Base-by-base conservation (phyloP, 1,140 invertebrate species). In the Steinernema feltiae region DNA sequence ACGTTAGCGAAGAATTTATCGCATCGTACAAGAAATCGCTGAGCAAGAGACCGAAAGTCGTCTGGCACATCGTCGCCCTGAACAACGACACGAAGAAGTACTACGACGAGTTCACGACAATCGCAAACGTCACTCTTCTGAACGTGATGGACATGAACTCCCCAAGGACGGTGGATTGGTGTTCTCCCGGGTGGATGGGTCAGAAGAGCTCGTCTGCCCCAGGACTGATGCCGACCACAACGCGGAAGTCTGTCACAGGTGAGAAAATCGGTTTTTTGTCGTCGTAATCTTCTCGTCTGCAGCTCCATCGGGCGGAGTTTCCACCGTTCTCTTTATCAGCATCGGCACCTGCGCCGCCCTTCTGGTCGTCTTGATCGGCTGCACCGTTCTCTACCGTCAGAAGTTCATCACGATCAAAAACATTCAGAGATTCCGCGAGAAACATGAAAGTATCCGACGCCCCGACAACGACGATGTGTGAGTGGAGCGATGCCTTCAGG, bases 341-440 rank as follows among this genome's bases (percentile, higher is more conserved):
- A 35, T 82, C 32, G 81, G 81, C 30, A 76, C 72, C 21, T 77
- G 72, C 63, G 31, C 70, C 27, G 78, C 76, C 30, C 48, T 84
- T 0, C 78, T 81, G 73, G 17, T 80, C 27, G 32, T 83, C 31
- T 70, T 82, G 2, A 76, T 80, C 30, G 29, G 79, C 27, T 27
- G 70, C 7, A 82, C 81, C 21, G 72, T 80, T 31, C 32, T 83
- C 12, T 80, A 81, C 41, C 24, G 81, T 73, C 77, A 82, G 35
- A 82, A 80, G 46, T 79, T 75, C 32, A 74, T 82, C 63, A 82
- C 77, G 75, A 75, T 80, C 31, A 70, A 82, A 41, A 82, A 80
- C 35, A 48, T 82, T 24, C 71, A 82, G n/a, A 31, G 35, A 32
- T 80, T 82, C 75, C 77, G 77, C 46, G 77, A 75, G n/a, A 76